A percentile compares a stretch with the other conserved stretches of the same genome.
Conservation (phyloP, 2,113 vertebrate genomes). For the Phodopus roborovskii region DNA sequence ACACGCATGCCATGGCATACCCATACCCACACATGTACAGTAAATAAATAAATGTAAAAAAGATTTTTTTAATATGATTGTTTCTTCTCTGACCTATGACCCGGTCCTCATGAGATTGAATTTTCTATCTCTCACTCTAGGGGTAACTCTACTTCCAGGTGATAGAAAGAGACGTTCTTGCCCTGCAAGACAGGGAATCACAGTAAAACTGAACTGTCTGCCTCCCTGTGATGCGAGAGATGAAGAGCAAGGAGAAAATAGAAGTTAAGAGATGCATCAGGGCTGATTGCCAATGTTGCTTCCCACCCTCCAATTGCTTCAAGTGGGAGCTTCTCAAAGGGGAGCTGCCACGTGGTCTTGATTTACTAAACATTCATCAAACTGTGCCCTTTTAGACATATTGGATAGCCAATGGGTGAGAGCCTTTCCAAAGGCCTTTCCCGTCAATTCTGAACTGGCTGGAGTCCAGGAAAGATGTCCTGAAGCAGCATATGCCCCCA, state of each 20-base stretch:
- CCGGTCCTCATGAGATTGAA: background rate
- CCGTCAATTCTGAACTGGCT: background rate
- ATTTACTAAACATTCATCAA: constrained; percentile 59
- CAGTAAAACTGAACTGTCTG: constrained; percentile 60
- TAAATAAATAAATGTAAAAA: background rate
- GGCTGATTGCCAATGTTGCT: constrained; percentile 65
- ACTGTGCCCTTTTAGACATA: constrained; percentile 3
- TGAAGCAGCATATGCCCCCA: background rate
- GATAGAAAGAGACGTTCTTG: constrained; percentile 14
- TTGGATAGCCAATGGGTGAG: background rate
- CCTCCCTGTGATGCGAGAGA: constrained; percentile 20
- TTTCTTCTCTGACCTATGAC: background rate
- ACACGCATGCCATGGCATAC: background rate
- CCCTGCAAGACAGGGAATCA: background rate
- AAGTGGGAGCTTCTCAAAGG: constrained; percentile 42
- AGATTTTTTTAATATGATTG: background rate
- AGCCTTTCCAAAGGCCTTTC: constrained; percentile 21
- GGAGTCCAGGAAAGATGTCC: background rate
- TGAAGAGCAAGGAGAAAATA: constrained; percentile 48
- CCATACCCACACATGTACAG: background rate
- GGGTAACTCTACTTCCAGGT: background rate
- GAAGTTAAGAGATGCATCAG: constrained; percentile 49
- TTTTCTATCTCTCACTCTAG: background rate
- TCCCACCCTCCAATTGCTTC: constrained; percentile 40
- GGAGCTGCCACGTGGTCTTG: constrained; percentile 65